Base-by-base conservation (phyloP, 2,888 invertebrate species). In the Amphipyra tragopoginis region DNA sequence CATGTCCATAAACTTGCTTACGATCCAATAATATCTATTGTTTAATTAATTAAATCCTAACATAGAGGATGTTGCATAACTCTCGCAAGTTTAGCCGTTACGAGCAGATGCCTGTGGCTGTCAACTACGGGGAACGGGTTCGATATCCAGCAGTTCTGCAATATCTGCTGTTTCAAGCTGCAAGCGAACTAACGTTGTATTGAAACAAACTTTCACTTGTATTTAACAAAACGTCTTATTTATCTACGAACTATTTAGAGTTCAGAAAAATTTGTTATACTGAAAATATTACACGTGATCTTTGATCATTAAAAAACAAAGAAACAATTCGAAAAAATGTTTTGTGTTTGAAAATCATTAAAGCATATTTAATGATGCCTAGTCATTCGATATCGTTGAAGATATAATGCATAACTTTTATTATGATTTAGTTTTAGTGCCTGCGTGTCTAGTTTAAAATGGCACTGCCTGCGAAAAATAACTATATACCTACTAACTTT, bases 61-160 rank as follows among this genome's bases (percentile, higher is more conserved):
- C 14, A 11, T n/a, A 26, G 15, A 39, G 36, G 33, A 8, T 26
- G 21, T 51, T 33, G 40, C 50, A 40, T 13, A 40, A n/a, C 34
- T 39, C n/a, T n/a, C 34, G 26, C 45, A 70, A 70, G 75, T 70
- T 72, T 4, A 1, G 34, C 33, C 47, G 57, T 72, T 60, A 48
- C 44, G 13, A 10, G 39, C 57, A 72, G 65, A 65, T 52, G 72
- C 43, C 15, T 21, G 45, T 6, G 7, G 15, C 13, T 36, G 56
- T 51, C 15, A 26, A 59, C 49, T 54, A 48, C 38, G 50, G 56
- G 43, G 33, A 55, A 43, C 15, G 42, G 43, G 10, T 47, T 53
- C 49, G 53, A 76, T 56, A 58, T 43, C 50, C 39, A 11, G 21
- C 56, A 43, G 52, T 54, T 38, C 54, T 34, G 43, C 50, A 62